Base-by-base conservation (phyloP, 2,113 vertebrate species). In the Coregonus clupeaformis region DNA sequence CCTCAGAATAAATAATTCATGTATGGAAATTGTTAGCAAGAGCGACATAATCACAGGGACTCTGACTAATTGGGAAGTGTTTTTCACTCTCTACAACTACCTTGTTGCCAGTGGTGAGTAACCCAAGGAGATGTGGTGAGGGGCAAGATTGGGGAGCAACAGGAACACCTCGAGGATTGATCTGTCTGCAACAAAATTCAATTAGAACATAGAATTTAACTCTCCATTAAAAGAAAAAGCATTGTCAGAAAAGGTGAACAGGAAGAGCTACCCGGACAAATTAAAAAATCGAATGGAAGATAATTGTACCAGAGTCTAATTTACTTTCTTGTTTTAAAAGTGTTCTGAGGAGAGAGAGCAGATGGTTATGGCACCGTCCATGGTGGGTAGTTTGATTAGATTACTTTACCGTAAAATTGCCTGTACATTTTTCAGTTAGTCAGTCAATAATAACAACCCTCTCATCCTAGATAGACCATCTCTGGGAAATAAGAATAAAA, bases 1-100 rank as follows among this genome's bases (percentile, higher is more conserved):
- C 84, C 80, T 89, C 80, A 65, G 72, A 88, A 92, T 93, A 89
- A 91, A 92, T 93, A 90, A 93, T 91, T 90, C 78, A 93, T 90
- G 84, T 76, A 90, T 83, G 87, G 88, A 83, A 88, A 89, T 89
- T 87, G 88, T 91, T 89, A 90, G 87, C 85, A 86, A 83, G 87
- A 85, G 78, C 82, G 79, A 88, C 70, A 88, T 87, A 91, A 90
- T 92, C 87, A 87, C 87, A 85, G 77, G 78, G 81, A 79, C 89
- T 84, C 52, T 12, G 76, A 82, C 85, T 91, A 89, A 92, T 91
- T 90, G 82, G 73, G 60, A 86, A 82, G 74, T 82, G 71, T 83
- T 83, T 79, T 74, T 22, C 20, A 2, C 64, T 73, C 67, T 52
- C 16, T 52, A 18, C 49, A 52, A 72, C 79, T 85, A 84, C 80